Evolutionary conservation across 2,113 vertebrate genomes (phyloP), one percentile per base, ranked within the genome.

Genomic region (Mugil cephalus): DNA sequence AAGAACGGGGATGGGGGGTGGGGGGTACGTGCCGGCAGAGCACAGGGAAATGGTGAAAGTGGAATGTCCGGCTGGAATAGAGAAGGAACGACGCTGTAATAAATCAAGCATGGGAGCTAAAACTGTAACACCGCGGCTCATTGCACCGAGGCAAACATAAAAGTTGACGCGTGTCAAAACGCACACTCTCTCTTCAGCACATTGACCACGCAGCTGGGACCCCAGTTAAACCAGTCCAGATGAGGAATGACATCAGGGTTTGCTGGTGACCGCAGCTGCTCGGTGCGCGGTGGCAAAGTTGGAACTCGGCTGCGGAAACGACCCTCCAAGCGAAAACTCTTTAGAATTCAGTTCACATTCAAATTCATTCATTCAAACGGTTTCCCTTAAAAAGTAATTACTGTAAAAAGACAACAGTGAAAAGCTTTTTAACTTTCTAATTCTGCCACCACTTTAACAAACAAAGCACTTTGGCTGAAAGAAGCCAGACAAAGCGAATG

Each of bases 401-500:
- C 50, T 40, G 9, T 43, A 10, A 61, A 65, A 54, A 77, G 46
- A 46, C 46, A 56, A 40, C 61, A 45, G 59, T 69, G 12, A 74
- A 69, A 67, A 46, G 63, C 34, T 69, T 87, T 83, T 75, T 63
- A 77, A 70, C 65, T 82, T 85, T 83, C 18, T 61, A 52, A 79
- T 79, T 87, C 10, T 13, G 21, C 18, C 40, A 76, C 83, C 52
- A 50, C 77, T 69, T 84, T 83, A 90, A 85, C 86, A 92, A 89
- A 90, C 88, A 93, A 88, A 67, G 82, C 40, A 0, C 11, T 14
- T 40, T 65, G 77, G 60, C 55, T 68, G 83, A 84, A 62, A 67
- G 78, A 89, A 85, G 91, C 85, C 71, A 76, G 42, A 63, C 60
- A 61, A 78, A 80, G 84, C 60, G 85, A 88, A 93, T 87, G 74